phyloP scores from a whole-genome alignment of 2,888 invertebrate genomes.

The Eupithecia pulchellata region DNA sequence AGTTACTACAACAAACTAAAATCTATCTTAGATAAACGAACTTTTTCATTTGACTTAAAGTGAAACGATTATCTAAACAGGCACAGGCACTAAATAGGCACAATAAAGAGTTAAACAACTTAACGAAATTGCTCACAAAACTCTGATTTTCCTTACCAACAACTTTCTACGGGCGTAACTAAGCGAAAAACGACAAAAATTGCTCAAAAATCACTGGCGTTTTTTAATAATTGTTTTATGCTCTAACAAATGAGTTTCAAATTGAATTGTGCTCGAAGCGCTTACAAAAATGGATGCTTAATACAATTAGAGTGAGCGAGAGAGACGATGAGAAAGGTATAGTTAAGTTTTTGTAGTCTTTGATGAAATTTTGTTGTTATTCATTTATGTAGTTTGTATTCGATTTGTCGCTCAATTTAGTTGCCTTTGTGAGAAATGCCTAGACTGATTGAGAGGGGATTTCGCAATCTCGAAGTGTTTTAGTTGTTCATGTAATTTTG shows the following conservation, averaged over 20 bases:
- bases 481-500: not conserved
- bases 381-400: constrained; percentile 59
- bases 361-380: constrained; percentile 60
- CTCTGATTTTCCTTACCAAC: constrained; percentile 27
- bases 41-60: too few relatives aligned
- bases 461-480: constrained; percentile 16
- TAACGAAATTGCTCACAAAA: constrained; percentile 27
- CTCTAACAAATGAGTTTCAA: constrained; percentile 88
- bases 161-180: constrained; percentile 50
- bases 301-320: constrained; percentile 86
- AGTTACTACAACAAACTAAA: not conserved
- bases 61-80: not conserved
- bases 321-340: constrained; percentile 52
- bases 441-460: constrained; percentile 43
- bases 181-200: constrained; percentile 80
- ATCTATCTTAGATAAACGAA: not conserved
- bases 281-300: constrained; percentile 89
- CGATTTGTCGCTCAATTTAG: constrained; percentile 59
- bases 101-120: constrained; percentile 15
- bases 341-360: constrained; percentile 55
- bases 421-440: constrained; percentile 41
- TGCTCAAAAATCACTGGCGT: constrained; percentile 78
- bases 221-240: constrained; percentile 85
- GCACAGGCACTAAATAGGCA: too few relatives aligned
- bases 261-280: constrained; percentile 86